These are phyloP conservation scores for Pachycephala philippinensis DNA, from an alignment of 2,113 vertebrate genomes.

Conservation along the genomic window DNA sequence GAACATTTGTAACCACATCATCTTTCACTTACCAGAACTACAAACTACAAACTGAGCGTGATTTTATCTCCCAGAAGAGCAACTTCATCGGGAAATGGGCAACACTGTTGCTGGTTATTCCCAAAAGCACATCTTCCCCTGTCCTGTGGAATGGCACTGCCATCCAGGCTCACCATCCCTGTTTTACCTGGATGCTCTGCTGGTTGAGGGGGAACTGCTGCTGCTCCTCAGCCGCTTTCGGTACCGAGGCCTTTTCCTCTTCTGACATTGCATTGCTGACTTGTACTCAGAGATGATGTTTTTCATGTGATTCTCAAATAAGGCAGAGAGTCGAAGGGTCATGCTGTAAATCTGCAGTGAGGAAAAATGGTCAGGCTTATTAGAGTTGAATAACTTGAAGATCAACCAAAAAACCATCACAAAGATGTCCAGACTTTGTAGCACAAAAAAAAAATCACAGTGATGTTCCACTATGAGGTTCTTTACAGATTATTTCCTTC, in stretches of 20 bases:
- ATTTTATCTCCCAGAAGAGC: background rate
- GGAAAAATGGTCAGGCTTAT: background rate
- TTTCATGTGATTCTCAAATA: conserved; percentile 93
- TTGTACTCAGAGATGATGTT: conserved; percentile 92
- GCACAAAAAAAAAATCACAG: background rate
- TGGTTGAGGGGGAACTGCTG: conserved; percentile 81
- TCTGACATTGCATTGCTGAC: conserved; percentile 86
- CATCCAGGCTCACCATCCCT: background rate
- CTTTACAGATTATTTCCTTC: background rate
- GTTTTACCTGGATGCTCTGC: conserved; percentile 80
- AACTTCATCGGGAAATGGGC: background rate
- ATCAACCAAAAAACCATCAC: background rate
- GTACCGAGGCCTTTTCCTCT: conserved; percentile 81
- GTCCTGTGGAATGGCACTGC: background rate
- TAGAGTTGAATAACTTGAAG: background rate
- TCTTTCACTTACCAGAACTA: background rate
- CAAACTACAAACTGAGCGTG: background rate
- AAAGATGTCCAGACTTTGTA: background rate
- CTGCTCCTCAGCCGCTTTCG: conserved; percentile 85
- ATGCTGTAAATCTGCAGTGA: conserved; percentile 89
- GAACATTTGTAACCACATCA: background rate
- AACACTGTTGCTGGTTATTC: background rate
- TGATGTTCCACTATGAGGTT: background rate
- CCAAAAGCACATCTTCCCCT: background rate
- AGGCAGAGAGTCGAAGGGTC: conserved; percentile 93